These are phyloP conservation scores for Drosophila persimilis DNA, from an alignment of 1,140 invertebrate genomes.

Conservation along the genomic window DNA sequence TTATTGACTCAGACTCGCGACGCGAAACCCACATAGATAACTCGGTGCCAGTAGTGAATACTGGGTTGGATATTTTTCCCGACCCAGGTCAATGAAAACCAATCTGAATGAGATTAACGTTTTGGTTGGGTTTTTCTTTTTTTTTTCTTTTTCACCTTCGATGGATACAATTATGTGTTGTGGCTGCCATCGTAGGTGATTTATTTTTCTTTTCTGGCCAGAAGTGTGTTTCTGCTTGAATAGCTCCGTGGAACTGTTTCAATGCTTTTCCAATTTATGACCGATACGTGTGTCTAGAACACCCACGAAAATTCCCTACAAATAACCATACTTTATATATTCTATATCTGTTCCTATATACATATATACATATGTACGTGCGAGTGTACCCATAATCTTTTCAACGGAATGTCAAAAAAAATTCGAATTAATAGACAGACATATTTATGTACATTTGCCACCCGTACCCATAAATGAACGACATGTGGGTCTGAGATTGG, in stretches of 20 bases:
- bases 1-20: conserved; percentile 27
- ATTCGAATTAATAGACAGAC: conserved; percentile 51
- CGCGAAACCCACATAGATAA: conserved; percentile 40
- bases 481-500: conserved; percentile 39
- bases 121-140: conserved; percentile 7
- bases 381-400: conserved; percentile 26
- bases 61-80: neutral
- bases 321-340: conserved; percentile 30
- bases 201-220: neutral
- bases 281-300: conserved; percentile 61
- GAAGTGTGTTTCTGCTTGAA: neutral
- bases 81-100: conserved; percentile 31
- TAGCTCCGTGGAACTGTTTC: conserved; percentile 27
- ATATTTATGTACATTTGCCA: conserved; percentile 28
- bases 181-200: neutral
- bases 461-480: conserved; percentile 24
- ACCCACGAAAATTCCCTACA: conserved; percentile 35
- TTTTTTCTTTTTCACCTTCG: no score
- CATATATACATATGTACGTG: neutral
- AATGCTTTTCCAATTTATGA: conserved; percentile 56
- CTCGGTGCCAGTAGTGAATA: no score
- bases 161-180: conserved; percentile 1
- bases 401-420: conserved; percentile 69
- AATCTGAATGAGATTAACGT: conserved; percentile 11
- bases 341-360: conserved; percentile 8